These are phyloP conservation scores for Quiscalus mexicanus DNA, from an alignment of 2,113 vertebrate species.

Conservation along the genomic window DNA sequence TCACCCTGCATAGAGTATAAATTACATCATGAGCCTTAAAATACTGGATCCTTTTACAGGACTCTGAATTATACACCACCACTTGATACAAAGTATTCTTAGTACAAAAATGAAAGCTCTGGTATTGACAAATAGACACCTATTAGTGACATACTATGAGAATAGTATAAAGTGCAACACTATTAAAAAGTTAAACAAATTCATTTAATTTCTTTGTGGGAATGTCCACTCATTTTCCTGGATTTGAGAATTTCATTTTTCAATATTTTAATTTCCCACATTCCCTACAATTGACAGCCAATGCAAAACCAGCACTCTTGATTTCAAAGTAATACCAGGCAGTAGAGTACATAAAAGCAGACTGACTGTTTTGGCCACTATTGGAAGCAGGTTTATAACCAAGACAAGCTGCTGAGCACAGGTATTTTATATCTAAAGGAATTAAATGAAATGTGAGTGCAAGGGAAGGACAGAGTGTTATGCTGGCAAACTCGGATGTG, in stretches of 20 bases:
- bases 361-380: not conserved
- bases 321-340: not conserved
- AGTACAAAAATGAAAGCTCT: not conserved
- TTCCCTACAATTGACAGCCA: not conserved
- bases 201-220: not conserved
- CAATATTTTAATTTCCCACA: not conserved
- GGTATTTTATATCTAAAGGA: not conserved
- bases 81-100: not conserved
- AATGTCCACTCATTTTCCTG: not conserved
- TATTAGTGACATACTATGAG: not conserved
- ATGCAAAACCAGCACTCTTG: not conserved
- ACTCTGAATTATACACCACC: not conserved
- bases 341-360: not conserved
- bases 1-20: not conserved
- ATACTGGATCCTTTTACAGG: not conserved
- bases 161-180: not conserved
- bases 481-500: not conserved
- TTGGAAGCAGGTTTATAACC: not conserved
- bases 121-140: not conserved
- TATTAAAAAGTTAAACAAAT: not conserved
- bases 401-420: constrained; percentile 13
- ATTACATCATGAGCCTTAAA: not conserved
- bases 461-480: not conserved
- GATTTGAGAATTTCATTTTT: not conserved
- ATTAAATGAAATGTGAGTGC: not conserved